These are phyloP conservation scores for Stenolophus ochropezus DNA, from an alignment of 2,888 invertebrate genomes.

Conservation along the genomic window DNA sequence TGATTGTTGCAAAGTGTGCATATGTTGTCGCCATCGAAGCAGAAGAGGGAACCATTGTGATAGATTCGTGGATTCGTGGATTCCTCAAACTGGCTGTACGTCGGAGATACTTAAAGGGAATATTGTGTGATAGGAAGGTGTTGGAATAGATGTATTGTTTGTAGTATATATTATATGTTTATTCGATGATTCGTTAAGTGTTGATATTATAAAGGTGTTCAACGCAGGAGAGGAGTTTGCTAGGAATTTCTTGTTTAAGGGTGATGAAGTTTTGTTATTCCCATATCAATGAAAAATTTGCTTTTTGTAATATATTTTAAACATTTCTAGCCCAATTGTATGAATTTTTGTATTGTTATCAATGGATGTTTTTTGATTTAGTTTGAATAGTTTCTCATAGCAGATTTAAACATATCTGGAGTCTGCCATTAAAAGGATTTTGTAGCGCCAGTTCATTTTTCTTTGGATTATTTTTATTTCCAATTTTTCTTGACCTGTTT, in stretches of 20 bases:
- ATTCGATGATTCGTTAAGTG: not conserved
- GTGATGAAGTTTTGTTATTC: not conserved
- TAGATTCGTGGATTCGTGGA: not conserved
- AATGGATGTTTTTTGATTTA: not conserved
- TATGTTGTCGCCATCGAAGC: not conserved
- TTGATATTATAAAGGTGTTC: not conserved
- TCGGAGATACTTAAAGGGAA: not conserved
- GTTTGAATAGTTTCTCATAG: constrained; percentile 8
- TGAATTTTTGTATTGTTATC: not conserved
- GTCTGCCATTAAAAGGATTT: not conserved
- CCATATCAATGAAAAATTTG: not conserved
- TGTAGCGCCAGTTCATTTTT: not conserved
- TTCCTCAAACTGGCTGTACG: not conserved
- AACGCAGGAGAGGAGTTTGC: not conserved
- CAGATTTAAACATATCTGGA: no score
- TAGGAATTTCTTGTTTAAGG: constrained; percentile 24
- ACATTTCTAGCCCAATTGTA: not conserved
- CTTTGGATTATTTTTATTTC: not conserved
- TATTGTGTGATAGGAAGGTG: not conserved
- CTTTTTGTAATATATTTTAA: not conserved
- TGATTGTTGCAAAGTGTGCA: not conserved
- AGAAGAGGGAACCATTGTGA: not conserved
- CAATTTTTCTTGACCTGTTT: not conserved
- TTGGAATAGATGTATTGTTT: not conserved
- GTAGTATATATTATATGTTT: not conserved